Base-by-base conservation (phyloP, 2,888 invertebrate species). In the Halocaridina rubra region DNA sequence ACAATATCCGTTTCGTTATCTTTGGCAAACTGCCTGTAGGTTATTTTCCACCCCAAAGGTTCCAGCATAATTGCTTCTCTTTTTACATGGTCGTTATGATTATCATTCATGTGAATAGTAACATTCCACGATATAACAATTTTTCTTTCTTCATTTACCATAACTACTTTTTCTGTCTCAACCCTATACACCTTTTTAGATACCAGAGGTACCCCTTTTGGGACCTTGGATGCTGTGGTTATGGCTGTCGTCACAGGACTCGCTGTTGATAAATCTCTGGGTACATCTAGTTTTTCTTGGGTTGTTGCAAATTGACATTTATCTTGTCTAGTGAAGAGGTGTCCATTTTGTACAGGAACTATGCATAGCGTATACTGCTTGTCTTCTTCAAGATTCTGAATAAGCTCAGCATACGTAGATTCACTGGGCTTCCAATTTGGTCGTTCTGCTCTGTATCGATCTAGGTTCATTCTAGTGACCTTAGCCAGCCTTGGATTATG, bases 1-100 rank as follows among this genome's bases (percentile, higher is more conserved):
- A 84, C 67, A 22, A 86, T 74, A 53, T 86, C 84, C 7, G 61
- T 78, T 61, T 84, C 84, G n/a, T 86, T 75, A n/a, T 86, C 84
- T 10, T 84, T 84, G 10, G 71, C 74, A 39, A 80, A 80, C 32
- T 75, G 75, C 27, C 80, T 79, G 64, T 71, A 86, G 5, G 84
- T 72, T 22, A 86, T 80, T 53, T 71, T 80, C 86, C 86, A 86
- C 16, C 86, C 86, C 5, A 86, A 32, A 1, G 79, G 84, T 27
- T 67, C 74, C 7, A 84, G 61, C 19, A 72, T 7, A 27, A 33
- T 53, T 32, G 57, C n/a, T 57, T 82, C 59, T 30, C 30, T 29
- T 27, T 59, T 59, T 10, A 19, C 24, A 16, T 4, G 80, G 7
- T n/a, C 24, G 32, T 61, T 27, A 7, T 22, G 19, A 24, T 24